phyloP scores from a whole-genome alignment of 1,140 invertebrate genomes.

The Nomia melanderi region DNA sequence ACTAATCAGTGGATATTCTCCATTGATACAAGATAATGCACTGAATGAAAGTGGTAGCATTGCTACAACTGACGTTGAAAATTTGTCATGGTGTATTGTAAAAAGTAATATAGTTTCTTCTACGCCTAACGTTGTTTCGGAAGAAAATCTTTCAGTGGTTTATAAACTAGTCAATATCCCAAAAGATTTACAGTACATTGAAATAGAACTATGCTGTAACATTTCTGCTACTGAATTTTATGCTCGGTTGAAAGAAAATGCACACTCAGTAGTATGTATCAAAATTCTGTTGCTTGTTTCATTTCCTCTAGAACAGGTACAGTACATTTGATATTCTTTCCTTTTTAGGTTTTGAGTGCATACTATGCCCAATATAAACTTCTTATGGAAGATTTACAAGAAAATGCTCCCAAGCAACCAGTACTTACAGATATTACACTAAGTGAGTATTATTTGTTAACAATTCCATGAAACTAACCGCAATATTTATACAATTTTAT shows the following conservation, averaged over 20 bases:
- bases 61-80: slow-evolving; percentile 18
- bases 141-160: slow-evolving; percentile 17
- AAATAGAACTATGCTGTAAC: slow-evolving; percentile 54
- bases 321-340: slow-evolving; percentile 9
- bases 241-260: slow-evolving; percentile 57
- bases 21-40: background rate
- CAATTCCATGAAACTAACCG: background rate
- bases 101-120: slow-evolving; percentile 11
- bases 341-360: slow-evolving; percentile 46
- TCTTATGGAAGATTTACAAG: slow-evolving; percentile 64
- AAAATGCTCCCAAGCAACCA: slow-evolving; percentile 54
- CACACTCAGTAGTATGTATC: slow-evolving; percentile 8
- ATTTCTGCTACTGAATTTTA: slow-evolving; percentile 23
- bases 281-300: background rate
- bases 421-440: slow-evolving; percentile 41
- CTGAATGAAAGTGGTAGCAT: background rate
- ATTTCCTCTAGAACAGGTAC: background rate
- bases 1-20: slow-evolving; percentile 35
- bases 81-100: background rate
- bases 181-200: slow-evolving; percentile 39
- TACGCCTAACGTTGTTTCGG: slow-evolving; percentile 27
- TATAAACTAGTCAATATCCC: slow-evolving; percentile 46
- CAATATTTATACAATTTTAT: background rate
- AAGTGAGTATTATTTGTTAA: slow-evolving; percentile 47
- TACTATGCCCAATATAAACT: slow-evolving; percentile 36